A percentile compares a stretch with the other conserved stretches of the same genome.
Evolutionary conservation across 2,113 vertebrate genomes (phyloP).

Genomic region (Suncus etruscus): DNA sequence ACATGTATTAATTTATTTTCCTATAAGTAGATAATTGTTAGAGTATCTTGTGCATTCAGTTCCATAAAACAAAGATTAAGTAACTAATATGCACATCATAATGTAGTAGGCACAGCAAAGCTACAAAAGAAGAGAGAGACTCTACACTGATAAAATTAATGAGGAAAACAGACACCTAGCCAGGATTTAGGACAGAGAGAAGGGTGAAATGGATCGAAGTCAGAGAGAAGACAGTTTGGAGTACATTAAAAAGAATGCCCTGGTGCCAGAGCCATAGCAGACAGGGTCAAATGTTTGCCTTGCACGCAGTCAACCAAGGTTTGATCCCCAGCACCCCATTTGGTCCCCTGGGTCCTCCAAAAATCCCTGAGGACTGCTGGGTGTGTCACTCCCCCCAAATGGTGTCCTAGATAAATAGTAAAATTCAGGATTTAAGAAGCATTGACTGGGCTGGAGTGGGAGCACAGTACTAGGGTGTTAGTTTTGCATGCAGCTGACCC

Average conservation of each 20-base stretch:
- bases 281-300: too few species aligned
- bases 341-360: too few species aligned
- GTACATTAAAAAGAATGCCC: not conserved
- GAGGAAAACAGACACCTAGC: slow-evolving; percentile 20
- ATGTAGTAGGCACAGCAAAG: not conserved
- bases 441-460: too few species aligned
- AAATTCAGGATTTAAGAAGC: too few species aligned
- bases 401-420: too few species aligned
- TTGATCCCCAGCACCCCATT: too few species aligned
- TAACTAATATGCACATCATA: slow-evolving; percentile 21
- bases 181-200: not conserved
- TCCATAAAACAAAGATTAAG: slow-evolving; percentile 61
- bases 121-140: not conserved
- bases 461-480: too few species aligned
- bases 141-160: slow-evolving; percentile 38
- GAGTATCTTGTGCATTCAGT: slow-evolving; percentile 38
- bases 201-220: slow-evolving; percentile 1
- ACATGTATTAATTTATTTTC: slow-evolving; percentile 62
- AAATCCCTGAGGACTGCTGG: not conserved
- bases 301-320: too few species aligned
- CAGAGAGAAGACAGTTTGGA: not conserved
- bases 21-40: slow-evolving; percentile 67
- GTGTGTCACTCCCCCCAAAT: too few species aligned
- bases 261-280: too few species aligned
- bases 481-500: too few species aligned